Base-by-base conservation (phyloP, 2,113 vertebrate species). In the Corvus hawaiiensis region DNA sequence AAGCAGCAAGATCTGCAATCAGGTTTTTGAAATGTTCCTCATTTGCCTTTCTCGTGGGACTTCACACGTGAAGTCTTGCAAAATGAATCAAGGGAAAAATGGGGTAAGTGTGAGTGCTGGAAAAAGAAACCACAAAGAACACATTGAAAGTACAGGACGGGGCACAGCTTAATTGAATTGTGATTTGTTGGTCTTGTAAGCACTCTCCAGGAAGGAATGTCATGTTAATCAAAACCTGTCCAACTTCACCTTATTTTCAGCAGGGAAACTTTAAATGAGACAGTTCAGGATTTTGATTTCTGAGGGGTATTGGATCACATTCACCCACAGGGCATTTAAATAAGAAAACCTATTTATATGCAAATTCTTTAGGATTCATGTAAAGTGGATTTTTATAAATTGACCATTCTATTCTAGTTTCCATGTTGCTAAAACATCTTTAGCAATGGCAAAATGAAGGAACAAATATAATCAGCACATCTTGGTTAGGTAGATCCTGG, bases 301-400 rank as follows among this genome's bases (percentile, higher is more conserved):
- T 96, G 66, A 46, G 55, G 67, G 61, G 54, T 95, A 64, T 64
- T 88, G 49, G 63, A 92, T 90, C 44, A 89, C 51, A 90, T 94
- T 95, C 74, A 96, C 90, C 89, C 72, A 55, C 46, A 76, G 67
- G 58, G 63, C 66, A 94, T 93, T 94, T 88, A 96, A 97, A 94
- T 83, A 91, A 66, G 95, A 96, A 97, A 96, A 73, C 54, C 90
- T 96, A 97, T 97, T 96, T 97, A 95, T 96, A 97, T 96, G 96
- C 90, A 97, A 97, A 97, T 96, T 89, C 68, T 79, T 91, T 72
- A 87, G 68, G 64, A 93, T 94, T 96, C 54, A 90, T 80, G 66
- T 84, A 87, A 93, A 96, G 74, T 69, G 67, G n/a, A 56, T 67
- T 97, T 84, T 95, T 94, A 88, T 78, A 93, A 94, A 94, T 83